A percentile compares a stretch with the other conserved stretches of the same genome.
Evolutionary conservation across 1,140 invertebrate species (phyloP).

Genomic region (Formica exsecta): DNA sequence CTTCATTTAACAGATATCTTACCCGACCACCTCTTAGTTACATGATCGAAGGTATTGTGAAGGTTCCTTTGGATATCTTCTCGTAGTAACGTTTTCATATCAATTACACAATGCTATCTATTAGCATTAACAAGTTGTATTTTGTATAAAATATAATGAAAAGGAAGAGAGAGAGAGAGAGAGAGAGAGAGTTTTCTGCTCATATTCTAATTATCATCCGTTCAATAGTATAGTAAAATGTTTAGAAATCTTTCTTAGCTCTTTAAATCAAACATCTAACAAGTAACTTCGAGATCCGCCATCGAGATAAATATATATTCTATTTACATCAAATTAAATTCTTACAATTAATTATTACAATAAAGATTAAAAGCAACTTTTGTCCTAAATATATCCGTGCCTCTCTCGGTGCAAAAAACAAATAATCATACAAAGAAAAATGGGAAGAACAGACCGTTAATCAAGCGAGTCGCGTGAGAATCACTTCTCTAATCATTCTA

Average conservation of each 20-base stretch:
- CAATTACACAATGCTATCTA: neutral
- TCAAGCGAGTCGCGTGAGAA: conserved; percentile 55
- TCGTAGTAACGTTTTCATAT: neutral
- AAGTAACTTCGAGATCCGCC: neutral
- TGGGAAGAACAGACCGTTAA: neutral
- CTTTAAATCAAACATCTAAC: neutral
- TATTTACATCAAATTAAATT: neutral
- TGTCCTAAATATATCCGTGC: neutral
- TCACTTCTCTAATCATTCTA: conserved; percentile 68
- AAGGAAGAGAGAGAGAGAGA: neutral
- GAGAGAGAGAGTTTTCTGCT: neutral
- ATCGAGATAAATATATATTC: too few relatives aligned
- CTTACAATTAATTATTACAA: neutral
- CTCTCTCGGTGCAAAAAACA: neutral
- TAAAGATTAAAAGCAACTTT: neutral
- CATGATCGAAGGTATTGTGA: conserved; percentile 18
- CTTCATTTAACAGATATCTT: conserved; percentile 26
- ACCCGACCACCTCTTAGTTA: neutral
- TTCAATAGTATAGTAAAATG: too few relatives aligned
- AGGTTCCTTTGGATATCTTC: neutral
- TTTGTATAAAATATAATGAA: neutral
- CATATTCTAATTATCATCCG: neutral
- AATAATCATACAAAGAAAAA: neutral
- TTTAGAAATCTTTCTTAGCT: neutral
- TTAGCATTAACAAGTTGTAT: neutral